These are phyloP conservation scores for Parauchenoglanis ngamensis DNA, from an alignment of 2,797 vertebrate species.

Conservation along the genomic window DNA sequence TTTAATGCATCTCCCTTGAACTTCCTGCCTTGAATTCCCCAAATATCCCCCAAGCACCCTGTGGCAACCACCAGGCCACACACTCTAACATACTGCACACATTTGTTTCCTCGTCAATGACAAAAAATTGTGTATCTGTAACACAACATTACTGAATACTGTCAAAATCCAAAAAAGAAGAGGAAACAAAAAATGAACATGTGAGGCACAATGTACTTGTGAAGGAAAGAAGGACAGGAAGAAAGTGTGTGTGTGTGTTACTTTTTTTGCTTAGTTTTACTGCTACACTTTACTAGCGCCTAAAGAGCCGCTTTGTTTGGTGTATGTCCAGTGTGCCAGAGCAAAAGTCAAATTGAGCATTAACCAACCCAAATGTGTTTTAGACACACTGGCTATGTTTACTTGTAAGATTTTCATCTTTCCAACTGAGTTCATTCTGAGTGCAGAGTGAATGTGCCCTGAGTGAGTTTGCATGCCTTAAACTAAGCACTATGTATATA, in stretches of 20 bases:
- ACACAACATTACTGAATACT: neutral
- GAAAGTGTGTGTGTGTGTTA: neutral
- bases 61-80: conserved; percentile 15
- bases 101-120: conserved; percentile 11
- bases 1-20: conserved; percentile 66
- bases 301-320: neutral
- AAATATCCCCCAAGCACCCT: conserved; percentile 16
- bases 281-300: neutral
- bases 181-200: neutral
- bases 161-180: neutral
- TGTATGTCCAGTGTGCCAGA: neutral
- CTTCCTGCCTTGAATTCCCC: conserved; percentile 57
- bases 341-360: neutral
- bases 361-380: neutral
- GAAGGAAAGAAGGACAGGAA: neutral
- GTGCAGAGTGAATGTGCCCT: neutral
- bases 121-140: neutral
- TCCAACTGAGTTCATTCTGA: neutral
- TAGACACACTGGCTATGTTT: neutral
- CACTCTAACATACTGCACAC: conserved; percentile 20
- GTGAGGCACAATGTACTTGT: neutral
- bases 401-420: neutral
- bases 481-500: neutral
- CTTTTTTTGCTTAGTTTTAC: neutral
- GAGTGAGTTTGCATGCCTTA: neutral